A percentile compares a stretch with the other conserved stretches of the same genome.
Conservation (phyloP, 2,888 invertebrate genomes). For the Agrotis exclamationis region DNA sequence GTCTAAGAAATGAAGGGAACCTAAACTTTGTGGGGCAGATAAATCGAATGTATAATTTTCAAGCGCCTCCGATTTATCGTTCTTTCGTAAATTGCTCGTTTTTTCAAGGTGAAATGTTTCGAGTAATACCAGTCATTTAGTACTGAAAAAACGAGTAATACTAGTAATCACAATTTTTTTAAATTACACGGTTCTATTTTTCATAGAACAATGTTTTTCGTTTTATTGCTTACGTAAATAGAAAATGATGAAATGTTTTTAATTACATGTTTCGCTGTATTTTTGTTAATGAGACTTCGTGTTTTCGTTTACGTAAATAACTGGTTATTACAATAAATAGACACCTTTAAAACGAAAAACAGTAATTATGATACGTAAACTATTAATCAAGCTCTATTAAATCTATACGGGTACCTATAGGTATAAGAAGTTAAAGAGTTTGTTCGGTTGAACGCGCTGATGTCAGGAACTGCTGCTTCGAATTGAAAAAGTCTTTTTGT, state of each 20-base stretch:
- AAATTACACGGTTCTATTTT: conserved; percentile 24
- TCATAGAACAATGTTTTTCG: conserved; percentile 19
- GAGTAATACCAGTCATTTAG: conserved; percentile 43
- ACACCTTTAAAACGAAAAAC: background rate
- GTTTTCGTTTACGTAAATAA: conserved; percentile 8
- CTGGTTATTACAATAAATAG: conserved; percentile 1
- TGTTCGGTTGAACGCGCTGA: too few relatives aligned
- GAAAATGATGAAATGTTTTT: conserved; percentile 10
- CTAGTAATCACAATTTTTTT: conserved; percentile 32
- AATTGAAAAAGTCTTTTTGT: too few relatives aligned
- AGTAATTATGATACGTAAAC: background rate
- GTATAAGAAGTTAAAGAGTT: too few relatives aligned
- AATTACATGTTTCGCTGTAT: background rate
- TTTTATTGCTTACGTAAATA: conserved; percentile 18
- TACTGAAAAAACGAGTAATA: conserved; percentile 22
- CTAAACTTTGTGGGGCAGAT: conserved; percentile 45
- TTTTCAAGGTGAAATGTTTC: conserved; percentile 39
- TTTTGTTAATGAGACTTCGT: conserved; percentile 16
- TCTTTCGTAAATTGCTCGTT: conserved; percentile 41
- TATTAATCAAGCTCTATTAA: conserved; percentile 3
- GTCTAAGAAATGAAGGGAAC: conserved; percentile 36
- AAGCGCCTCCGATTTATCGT: conserved; percentile 29
- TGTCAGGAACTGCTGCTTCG: too few relatives aligned
- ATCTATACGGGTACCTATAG: background rate
- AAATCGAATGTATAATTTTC: conserved; percentile 38